A percentile compares a stretch with the other conserved stretches of the same genome.
These are phyloP conservation scores for Mactromeris polynyma DNA, from an alignment of 2,888 invertebrate species.

Conservation along the genomic window DNA sequence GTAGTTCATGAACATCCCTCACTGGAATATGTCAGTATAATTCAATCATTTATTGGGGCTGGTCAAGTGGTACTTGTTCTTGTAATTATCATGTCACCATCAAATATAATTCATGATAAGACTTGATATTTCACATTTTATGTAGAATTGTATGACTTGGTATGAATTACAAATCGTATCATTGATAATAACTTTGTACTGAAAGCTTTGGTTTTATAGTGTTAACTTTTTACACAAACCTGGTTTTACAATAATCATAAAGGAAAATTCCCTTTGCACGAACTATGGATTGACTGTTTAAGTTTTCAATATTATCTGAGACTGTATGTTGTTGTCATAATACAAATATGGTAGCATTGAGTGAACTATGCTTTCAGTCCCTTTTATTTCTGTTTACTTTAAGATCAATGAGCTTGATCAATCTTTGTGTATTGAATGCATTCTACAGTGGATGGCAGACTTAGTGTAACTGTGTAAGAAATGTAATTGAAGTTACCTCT, in stretches of 20 bases:
- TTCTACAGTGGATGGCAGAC: neutral
- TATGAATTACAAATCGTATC: too few species aligned
- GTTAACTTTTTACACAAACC: too few species aligned
- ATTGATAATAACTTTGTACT: too few species aligned
- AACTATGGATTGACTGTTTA: too few species aligned
- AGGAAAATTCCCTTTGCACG: too few species aligned
- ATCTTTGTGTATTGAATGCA: neutral
- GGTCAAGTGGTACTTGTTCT: constrained; percentile 1
- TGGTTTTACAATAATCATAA: too few species aligned
- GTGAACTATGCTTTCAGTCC: neutral
- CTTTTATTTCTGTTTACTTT: constrained; percentile 3
- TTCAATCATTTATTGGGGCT: neutral
- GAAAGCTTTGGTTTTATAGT: too few species aligned
- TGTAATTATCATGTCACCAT: constrained; percentile 1
- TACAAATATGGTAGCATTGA: neutral
- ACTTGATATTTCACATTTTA: neutral
- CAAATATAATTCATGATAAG: neutral
- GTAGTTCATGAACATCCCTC: neutral
- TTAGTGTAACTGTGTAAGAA: neutral
- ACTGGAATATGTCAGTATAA: neutral
- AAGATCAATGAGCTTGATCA: constrained; percentile 4
- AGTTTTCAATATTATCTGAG: too few species aligned
- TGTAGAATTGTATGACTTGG: neutral
- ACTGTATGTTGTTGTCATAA: too few species aligned
- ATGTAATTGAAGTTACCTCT: neutral